Base-by-base conservation (phyloP, 2,113 vertebrate genomes). In the Bothrops jararaca region DNA sequence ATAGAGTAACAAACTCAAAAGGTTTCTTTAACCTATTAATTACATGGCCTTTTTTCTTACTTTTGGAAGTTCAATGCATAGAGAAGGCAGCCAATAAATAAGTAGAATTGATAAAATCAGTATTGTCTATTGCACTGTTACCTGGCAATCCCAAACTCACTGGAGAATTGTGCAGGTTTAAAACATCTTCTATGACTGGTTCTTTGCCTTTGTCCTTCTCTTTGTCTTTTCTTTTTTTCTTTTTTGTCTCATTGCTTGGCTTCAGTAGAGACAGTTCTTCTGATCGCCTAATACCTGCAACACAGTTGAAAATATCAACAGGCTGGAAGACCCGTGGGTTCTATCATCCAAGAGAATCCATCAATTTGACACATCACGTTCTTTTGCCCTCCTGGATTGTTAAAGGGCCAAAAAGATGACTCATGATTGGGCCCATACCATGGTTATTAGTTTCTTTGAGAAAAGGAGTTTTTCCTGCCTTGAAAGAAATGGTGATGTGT, bases 191-290 rank as follows among this genome's bases (percentile, higher is more conserved):
- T 60, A 96, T 95, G 39, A 95, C 5, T 1, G 97, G 90, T 45
- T 98, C 97, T 54, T 98, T 98, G 92, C 95, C 97, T 95, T 99
- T 99, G 9, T 99, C 98, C 97, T 98, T 99, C 95, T 95, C 98
- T 95, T 99, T 99, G 8, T 98, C 98, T 97, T 98, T 99, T 95
- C 98, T 99, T 96, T 99, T 99, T 96, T 99, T 99, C 97, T 99
- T 99, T 97, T 98, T 99, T n/a, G 90, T 95, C 80, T 98, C 98
- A 93, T 98, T 98, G 18, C 97, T 94, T 90, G 96, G 98, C 95
- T 97, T 99, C 94, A 99, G 95, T 90, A 99, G 96, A 39, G 99
- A 99, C 86, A 99, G 97, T 92, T 99, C 99, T 97, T 99, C 99
- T 92, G 99, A 86, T 95, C 98, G 97, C 93, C 99, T 98, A 93